Conservation (phyloP, 2,797 vertebrate genomes). For the Hippoglossus hippoglossus region DNA sequence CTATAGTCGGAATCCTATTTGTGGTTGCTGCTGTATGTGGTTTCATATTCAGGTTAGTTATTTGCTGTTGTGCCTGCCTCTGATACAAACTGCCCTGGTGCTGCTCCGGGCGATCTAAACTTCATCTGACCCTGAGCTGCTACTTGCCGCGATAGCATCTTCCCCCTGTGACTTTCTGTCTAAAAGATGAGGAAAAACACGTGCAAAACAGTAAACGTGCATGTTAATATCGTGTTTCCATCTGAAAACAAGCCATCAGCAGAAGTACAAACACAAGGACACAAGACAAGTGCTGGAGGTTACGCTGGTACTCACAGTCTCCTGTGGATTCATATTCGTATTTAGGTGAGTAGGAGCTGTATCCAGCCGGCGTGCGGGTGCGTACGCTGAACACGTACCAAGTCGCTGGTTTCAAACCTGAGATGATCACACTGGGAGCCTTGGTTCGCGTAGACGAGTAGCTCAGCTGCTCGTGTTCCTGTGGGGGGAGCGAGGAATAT, state of each 20-base stretch:
- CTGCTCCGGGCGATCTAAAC: slow-evolving; percentile 63
- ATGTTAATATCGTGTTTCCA: not conserved
- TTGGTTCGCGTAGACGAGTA: slow-evolving; percentile 96
- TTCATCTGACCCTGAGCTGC: slow-evolving; percentile 56
- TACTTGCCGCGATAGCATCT: slow-evolving; percentile 20
- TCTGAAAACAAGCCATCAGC: not conserved
- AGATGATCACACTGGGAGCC: slow-evolving; percentile 94
- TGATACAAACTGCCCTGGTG: slow-evolving; percentile 44
- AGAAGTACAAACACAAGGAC: not conserved
- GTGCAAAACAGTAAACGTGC: not conserved
- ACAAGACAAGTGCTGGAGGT: not conserved
- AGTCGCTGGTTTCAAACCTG: slow-evolving; percentile 92
- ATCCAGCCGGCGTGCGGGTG: slow-evolving; percentile 89
- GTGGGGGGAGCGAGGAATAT: slow-evolving; percentile 23
- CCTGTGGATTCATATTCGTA: slow-evolving; percentile 94
- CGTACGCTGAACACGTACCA: slow-evolving; percentile 96
- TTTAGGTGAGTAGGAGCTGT: slow-evolving; percentile 93
- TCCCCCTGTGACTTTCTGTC: not conserved
- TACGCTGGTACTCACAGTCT: slow-evolving; percentile 82
- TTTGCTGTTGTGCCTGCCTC: slow-evolving; percentile 29
- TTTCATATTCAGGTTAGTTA: slow-evolving; percentile 37
- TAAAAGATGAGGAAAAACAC: slow-evolving; percentile 5
- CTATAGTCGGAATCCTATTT: not conserved
- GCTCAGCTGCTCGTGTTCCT: slow-evolving; percentile 95
- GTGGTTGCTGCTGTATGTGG: slow-evolving; percentile 4